Percentiles rank a stretch among this genome's conserved stretches.
Conservation (phyloP, 2,888 invertebrate genomes). For the Thereva nobilitata region DNA sequence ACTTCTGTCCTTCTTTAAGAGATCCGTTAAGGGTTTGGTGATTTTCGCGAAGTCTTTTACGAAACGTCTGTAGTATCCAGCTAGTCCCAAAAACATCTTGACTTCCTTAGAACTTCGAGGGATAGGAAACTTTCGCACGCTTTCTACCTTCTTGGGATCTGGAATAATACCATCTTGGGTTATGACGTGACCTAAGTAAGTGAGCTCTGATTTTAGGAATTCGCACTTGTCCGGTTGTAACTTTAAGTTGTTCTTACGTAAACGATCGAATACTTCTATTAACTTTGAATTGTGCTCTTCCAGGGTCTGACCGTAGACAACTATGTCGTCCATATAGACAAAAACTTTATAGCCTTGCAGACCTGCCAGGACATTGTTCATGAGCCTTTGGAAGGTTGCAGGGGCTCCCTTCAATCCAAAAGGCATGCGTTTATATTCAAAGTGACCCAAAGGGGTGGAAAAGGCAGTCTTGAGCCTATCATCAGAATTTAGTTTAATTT, state of each 20-base stretch:
- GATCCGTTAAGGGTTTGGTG: conserved; percentile 16
- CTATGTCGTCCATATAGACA: conserved; percentile 48
- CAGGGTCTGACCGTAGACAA: conserved; percentile 46
- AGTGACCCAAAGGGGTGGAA: conserved; percentile 49
- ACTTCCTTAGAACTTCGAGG: conserved; percentile 43
- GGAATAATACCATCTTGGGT: conserved; percentile 44
- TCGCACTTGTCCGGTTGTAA: conserved; percentile 45
- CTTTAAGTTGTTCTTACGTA: conserved; percentile 44
- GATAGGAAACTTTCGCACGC: conserved; percentile 28
- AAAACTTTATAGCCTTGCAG: conserved; percentile 44
- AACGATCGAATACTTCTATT: conserved; percentile 43
- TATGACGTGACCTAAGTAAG: conserved; percentile 47
- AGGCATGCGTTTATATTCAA: conserved; percentile 51
- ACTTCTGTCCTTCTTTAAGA: conserved; percentile 13
- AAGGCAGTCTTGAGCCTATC: conserved; percentile 53
- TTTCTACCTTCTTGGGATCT: conserved; percentile 23
- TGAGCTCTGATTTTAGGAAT: conserved; percentile 42
- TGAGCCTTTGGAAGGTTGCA: conserved; percentile 52
- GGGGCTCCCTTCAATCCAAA: conserved; percentile 56
- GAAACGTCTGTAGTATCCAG: conserved; percentile 42
- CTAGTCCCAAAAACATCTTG: conserved; percentile 44
- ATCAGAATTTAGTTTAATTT: conserved; percentile 47
- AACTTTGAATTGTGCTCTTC: conserved; percentile 46
- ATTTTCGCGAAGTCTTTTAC: conserved; percentile 34
- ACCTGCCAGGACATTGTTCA: conserved; percentile 51